Conservation (phyloP, 1,140 invertebrate genomes). For the Lasioglossum baleicum region DNA sequence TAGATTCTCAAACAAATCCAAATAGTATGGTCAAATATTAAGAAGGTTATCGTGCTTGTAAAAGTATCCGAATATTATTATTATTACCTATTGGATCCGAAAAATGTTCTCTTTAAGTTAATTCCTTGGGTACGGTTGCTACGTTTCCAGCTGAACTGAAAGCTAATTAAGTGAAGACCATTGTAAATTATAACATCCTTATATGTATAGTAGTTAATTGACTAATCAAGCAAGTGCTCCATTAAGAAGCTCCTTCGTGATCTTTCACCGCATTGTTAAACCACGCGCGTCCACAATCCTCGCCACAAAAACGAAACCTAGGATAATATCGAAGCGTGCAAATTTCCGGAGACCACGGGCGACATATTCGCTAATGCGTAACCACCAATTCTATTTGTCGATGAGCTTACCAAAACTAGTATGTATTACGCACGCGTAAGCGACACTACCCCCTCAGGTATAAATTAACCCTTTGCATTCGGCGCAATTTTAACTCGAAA, state of each 20-base stretch:
- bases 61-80: too few species aligned
- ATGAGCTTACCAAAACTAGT: too few species aligned
- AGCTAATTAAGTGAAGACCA: constrained; percentile 1
- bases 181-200: constrained; percentile 8
- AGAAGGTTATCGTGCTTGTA: too few species aligned
- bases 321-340: neutral
- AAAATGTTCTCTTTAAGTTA: neutral
- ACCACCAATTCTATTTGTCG: too few species aligned
- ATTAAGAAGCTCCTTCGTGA: constrained; percentile 14
- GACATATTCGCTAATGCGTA: too few species aligned
- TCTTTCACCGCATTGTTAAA: neutral
- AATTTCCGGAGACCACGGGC: too few species aligned
- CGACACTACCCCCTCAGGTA: too few species aligned
- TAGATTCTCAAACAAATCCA: too few species aligned
- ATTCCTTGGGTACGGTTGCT: neutral
- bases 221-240: constrained; percentile 12
- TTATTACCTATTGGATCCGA: neutral
- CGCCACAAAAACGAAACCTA: neutral
- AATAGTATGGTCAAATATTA: too few species aligned
- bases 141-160: neutral
- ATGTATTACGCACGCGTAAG: too few species aligned
- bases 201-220: neutral
- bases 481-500: too few species aligned
- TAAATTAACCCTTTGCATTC: too few species aligned
- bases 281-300: neutral